These are phyloP conservation scores for Xenopus tropicalis DNA, from an alignment of 2,113 vertebrate genomes.

Conservation along the genomic window UCB_Xtro_10.0 CM004450.2:131821001-131821500, in stretches of 20 bases:
- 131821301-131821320: background rate
- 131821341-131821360: too few species aligned
- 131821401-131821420: too few species aligned
- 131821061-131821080: conserved; percentile 73
- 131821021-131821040: background rate
- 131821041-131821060: conserved; percentile 81
- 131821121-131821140: conserved; percentile 65
- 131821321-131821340: too few species aligned
- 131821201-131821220: conserved; percentile 74
- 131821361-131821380: too few species aligned
- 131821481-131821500: too few species aligned
- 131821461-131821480: too few species aligned
- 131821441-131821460: too few species aligned
- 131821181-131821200: background rate
- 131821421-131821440: too few species aligned
- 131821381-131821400: too few species aligned
- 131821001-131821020: too few species aligned
- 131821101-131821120: conserved; percentile 68
- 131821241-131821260: conserved; percentile 72
- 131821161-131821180: too few species aligned
- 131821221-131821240: conserved; percentile 71
- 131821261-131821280: conserved; percentile 56
- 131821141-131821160: too few species aligned
- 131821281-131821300: conserved; percentile 53
- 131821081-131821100: conserved; percentile 76